phyloP scores from a whole-genome alignment of 2,797 vertebrate genomes.

The Nasua narica region DNA sequence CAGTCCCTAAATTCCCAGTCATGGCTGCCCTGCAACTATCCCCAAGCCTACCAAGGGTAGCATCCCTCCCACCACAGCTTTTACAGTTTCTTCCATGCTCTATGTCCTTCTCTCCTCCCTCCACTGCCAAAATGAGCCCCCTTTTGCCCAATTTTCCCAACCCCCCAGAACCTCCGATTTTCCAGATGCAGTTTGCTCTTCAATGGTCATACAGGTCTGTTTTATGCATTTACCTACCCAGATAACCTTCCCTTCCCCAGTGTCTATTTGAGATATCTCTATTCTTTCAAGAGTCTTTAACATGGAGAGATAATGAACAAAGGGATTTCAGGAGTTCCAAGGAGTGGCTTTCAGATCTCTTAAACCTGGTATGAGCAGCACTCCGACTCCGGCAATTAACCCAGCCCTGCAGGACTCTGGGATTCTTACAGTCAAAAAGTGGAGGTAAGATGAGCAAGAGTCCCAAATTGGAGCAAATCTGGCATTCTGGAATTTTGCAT shows the following conservation, averaged over 20 bases:
- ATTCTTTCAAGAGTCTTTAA: background rate
- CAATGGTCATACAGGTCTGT: background rate
- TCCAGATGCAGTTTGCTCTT: background rate
- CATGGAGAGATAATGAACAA: background rate
- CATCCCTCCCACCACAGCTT: background rate
- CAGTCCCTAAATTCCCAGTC: background rate
- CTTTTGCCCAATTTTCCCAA: background rate
- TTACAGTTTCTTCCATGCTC: background rate
- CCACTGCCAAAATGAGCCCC: background rate
- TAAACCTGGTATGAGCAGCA: background rate
- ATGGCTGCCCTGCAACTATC: background rate
- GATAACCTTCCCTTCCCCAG: no score
- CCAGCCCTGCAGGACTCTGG: background rate
- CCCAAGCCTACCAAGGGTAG: background rate
- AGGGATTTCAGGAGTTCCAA: background rate
- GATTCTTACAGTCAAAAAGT: background rate
- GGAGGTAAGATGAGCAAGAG: background rate
- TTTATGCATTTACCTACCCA: background rate
- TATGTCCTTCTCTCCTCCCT: background rate
- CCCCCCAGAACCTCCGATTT: background rate
- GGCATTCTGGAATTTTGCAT: background rate
- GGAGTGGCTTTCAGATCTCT: background rate
- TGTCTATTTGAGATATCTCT: background rate
- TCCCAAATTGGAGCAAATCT: background rate
- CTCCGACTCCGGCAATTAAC: background rate